phyloP scores from a whole-genome alignment of 2,113 vertebrate genomes.

The Rhinopithecus roxellana region DNA sequence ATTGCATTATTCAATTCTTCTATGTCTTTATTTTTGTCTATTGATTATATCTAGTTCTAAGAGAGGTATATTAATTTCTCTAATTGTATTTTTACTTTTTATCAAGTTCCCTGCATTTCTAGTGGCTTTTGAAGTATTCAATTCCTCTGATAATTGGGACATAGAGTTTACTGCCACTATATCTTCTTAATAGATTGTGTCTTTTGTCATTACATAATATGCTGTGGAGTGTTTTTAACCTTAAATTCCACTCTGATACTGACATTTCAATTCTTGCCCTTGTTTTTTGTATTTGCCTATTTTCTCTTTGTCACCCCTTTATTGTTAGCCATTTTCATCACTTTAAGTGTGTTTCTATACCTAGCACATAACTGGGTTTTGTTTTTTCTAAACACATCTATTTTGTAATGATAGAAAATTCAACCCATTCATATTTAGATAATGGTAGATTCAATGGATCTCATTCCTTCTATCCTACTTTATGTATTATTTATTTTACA shows the following conservation, averaged over 20 bases:
- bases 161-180: background rate
- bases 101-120: background rate
- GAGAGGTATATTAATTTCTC: background rate
- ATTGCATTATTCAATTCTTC: background rate
- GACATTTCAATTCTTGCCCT: background rate
- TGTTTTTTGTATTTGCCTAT: background rate
- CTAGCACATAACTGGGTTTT: background rate
- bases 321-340: background rate
- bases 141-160: background rate
- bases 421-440: background rate
- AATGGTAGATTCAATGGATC: background rate
- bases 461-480: background rate
- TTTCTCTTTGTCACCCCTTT: background rate
- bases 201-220: background rate
- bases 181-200: background rate
- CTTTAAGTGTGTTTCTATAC: background rate
- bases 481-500: background rate
- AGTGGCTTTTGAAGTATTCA: background rate
- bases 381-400: background rate
- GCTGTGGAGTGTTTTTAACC: background rate
- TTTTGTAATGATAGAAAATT: background rate
- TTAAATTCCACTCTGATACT: background rate
- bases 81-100: background rate
- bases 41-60: background rate
- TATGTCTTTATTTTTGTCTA: background rate